Evolutionary conservation across 2,888 invertebrate genomes (phyloP), one percentile per base, ranked within the genome.

Genomic region (Cataglyphis albicans): DNA sequence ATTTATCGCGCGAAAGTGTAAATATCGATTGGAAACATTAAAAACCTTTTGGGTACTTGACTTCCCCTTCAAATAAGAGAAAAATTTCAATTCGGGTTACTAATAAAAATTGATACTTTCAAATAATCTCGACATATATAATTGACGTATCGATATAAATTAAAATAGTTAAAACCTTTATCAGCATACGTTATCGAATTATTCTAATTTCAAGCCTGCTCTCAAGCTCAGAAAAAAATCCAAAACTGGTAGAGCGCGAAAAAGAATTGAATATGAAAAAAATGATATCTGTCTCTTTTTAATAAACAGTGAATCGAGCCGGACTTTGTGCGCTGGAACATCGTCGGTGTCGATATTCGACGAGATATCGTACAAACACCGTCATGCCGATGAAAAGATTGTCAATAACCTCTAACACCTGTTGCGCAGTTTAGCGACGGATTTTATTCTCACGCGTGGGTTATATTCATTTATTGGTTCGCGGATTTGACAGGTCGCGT

Each of bases 371-470:
- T 85, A 84, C 86, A 89, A 89, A 90, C 88, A 90, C 83, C 87
- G 88, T 90, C 87, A 90, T 90, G 83, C 88, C 84, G 89, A 88
- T 86, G 91, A 91, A 91, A 91, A 91, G 91, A 92, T 92, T 92
- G 91, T 92, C 92, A 92, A 92, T 90, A 91, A 80, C 78, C 78
- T 80, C 78, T 61, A 80, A 80, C 76, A 80, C 78, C 72, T 80
- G 72, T 83, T 81, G 72, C 84, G 82, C 84, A 82, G 86, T 88
- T 87, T 84, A 89, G 86, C 91, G 89, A 91, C 90, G 91, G 91
- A 92, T 93, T 93, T 92, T 92, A 92, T 92, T 90, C 91, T 85
- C 88, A 86, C 89, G 85, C 92, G 87, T 87, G 85, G 88, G 86
- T 90, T 91, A 91, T 92, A 92, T 91, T 91, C 90, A 84, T 90